These are phyloP conservation scores for Oenanthe melanoleuca DNA, from an alignment of 2,113 vertebrate species.

Conservation along the genomic window DNA sequence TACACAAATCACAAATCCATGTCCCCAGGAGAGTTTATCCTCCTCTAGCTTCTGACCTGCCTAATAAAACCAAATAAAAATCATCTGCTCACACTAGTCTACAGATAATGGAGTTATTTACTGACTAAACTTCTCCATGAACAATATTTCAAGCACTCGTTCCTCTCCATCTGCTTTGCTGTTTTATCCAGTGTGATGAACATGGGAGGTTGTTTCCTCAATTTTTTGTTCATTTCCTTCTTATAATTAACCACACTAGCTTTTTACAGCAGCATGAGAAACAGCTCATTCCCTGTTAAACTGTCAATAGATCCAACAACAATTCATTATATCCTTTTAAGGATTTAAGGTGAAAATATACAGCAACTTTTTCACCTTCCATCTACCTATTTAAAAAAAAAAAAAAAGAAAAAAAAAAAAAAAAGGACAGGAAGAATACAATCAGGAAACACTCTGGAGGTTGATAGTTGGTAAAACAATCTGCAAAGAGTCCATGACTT, in stretches of 20 bases:
- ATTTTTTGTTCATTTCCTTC: constrained; percentile 11
- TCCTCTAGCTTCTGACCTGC: not conserved
- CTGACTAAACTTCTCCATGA: not conserved
- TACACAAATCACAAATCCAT: not conserved
- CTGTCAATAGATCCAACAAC: not conserved
- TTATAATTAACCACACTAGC: not conserved
- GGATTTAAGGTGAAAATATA: not conserved
- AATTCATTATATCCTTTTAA: not conserved
- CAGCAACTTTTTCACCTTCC: not conserved
- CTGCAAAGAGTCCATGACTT: not conserved
- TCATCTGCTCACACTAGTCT: not conserved
- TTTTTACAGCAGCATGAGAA: not conserved
- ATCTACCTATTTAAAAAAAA: not conserved
- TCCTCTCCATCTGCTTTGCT: not conserved
- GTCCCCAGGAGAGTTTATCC: not conserved
- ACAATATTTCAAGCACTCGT: not conserved
- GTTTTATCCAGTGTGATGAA: not conserved
- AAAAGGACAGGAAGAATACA: not conserved
- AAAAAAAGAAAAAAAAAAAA: not conserved
- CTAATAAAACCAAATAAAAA: not conserved
- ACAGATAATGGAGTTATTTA: not conserved
- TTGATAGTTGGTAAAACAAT: not conserved
- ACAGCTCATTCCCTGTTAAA: not conserved
- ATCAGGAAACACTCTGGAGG: not conserved
- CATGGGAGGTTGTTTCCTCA: not conserved